Evolutionary conservation across 2,888 invertebrate genomes (phyloP), one percentile per base, ranked within the genome.

Genomic region (Piscicola geometra): DNA sequence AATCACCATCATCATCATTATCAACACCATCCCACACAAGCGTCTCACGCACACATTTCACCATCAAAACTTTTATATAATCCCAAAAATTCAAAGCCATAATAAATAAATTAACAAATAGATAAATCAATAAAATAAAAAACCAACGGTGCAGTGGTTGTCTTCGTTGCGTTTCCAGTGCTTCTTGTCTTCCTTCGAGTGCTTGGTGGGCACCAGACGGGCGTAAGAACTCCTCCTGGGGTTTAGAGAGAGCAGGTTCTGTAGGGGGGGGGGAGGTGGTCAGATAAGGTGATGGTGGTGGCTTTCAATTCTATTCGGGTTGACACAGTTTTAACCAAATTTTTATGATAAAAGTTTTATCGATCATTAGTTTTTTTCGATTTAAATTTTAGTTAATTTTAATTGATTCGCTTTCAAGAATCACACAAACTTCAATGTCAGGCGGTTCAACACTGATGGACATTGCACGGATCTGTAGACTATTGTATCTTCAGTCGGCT

Each of bases 151-250:
- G 84, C 94, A 95, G 82, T 90, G 90, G 81, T 92, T 91, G 82
- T 92, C 91, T 0, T 88, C 85, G 84, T 98, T 99, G 78, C 98
- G 89, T 86, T 98, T 99, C 98, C 98, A 99, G 81, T 93, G 93
- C 79, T 90, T 90, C 84, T 96, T 98, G 81, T 90, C 91, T 80
- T 88, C 88, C 87, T 97, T 95, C 0, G 97, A 97, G 71, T 89
- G 88, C 15, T 88, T 88, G 32, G 95, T 93, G 15, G 97, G 93
- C n/a, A 93, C 89, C 69, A 93, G 86, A 80, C 89, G 91, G 2
- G 93, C 92, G 82, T 90, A 90, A 0, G 88, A 88, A 80, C 90
- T 90, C 0, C 92, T 90, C 70, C 89, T 90, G 0, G 98, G 96
- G 87, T 98, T 98, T 76, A 97, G 84, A 1, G 88, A 85, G 77